Percentiles rank a stretch among this genome's conserved stretches.
Conservation (phyloP, 2,113 vertebrate genomes). For the Oriolus oriolus region DNA sequence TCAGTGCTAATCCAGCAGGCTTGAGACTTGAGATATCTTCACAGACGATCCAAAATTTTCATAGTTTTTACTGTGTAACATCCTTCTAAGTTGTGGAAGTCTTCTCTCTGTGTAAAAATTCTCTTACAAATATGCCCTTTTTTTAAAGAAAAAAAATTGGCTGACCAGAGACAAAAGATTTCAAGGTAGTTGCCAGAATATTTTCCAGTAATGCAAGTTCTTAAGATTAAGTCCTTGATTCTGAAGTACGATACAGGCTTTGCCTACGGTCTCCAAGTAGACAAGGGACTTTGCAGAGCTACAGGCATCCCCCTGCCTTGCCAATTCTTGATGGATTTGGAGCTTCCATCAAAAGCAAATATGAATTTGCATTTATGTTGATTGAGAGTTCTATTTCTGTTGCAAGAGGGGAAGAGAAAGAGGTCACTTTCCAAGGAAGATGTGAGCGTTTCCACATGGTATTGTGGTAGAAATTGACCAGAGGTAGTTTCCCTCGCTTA, state of each 20-base stretch:
- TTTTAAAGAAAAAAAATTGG: background rate
- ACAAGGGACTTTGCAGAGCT: background rate
- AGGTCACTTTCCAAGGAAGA: background rate
- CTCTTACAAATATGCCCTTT: background rate
- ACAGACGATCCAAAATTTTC: background rate
- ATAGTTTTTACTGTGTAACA: background rate
- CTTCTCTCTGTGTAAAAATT: background rate
- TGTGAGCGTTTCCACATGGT: background rate
- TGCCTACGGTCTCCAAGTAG: background rate
- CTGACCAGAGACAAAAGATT: background rate
- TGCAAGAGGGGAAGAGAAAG: background rate
- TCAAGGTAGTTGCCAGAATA: background rate
- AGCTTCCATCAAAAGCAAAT: background rate
- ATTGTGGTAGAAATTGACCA: fast-evolving
- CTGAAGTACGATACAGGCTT: background rate
- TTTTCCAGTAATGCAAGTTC: background rate
- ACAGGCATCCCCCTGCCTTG: background rate
- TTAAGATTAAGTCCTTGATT: background rate
- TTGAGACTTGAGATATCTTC: background rate
- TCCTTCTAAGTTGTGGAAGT: background rate
- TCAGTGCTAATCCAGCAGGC: background rate
- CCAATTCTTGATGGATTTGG: background rate
- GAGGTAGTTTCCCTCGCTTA: background rate
- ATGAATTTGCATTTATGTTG: background rate
- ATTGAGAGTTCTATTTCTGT: background rate